These are phyloP conservation scores for Clarias laeviceps DNA, from an alignment of 2,797 vertebrate genomes.

Conservation along the genomic window DNA sequence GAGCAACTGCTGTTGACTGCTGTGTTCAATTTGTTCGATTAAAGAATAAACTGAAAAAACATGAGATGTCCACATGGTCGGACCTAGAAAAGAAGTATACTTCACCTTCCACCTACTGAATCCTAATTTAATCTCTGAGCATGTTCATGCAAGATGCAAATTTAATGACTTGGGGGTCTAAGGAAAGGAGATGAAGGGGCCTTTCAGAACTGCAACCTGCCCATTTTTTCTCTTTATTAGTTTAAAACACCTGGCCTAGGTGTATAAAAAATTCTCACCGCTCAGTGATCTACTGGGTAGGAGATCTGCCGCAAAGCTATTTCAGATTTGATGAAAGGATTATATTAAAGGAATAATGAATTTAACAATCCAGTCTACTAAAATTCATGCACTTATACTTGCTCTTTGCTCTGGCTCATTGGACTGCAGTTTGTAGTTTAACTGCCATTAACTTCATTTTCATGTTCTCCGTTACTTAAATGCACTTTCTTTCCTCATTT, in stretches of 20 bases:
- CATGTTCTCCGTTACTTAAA: background rate
- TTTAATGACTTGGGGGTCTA: conserved; percentile 20
- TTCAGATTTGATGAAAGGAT: conserved; percentile 14
- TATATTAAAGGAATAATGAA: conserved; percentile 15
- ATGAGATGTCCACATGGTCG: background rate
- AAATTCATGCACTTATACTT: conserved; percentile 13
- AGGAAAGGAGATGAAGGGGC: conserved; percentile 3
- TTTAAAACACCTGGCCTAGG: background rate
- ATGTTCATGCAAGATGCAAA: conserved; percentile 3
- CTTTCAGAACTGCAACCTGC: background rate
- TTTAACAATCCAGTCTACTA: background rate
- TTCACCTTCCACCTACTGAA: background rate
- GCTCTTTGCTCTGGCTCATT: conserved; percentile 18
- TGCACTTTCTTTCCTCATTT: background rate
- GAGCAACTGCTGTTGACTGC: background rate
- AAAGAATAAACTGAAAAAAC: conserved; percentile 10
- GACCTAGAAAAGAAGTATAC: background rate
- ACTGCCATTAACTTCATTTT: background rate
- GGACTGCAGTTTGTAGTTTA: conserved; percentile 9
- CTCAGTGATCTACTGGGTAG: background rate
- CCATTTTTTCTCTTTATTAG: background rate
- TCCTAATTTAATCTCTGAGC: background rate
- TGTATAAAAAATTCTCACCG: background rate
- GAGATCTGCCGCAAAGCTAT: background rate
- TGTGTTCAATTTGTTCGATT: conserved; percentile 4